Percentiles rank a stretch among this genome's conserved stretches.
Evolutionary conservation across 2,888 invertebrate genomes (phyloP).

Genomic region (Xestia sexstrigata): DNA sequence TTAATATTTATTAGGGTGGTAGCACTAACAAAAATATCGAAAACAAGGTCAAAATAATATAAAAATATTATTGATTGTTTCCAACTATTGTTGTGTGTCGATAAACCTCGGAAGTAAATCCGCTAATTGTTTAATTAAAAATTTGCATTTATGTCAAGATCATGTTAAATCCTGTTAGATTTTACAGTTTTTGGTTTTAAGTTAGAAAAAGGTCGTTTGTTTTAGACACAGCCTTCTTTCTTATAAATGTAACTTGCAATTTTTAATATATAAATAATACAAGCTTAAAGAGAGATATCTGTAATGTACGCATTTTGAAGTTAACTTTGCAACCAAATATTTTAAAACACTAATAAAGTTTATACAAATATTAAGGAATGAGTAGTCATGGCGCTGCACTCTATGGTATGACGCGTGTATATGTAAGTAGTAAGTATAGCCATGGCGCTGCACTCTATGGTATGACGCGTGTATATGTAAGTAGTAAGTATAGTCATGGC

Average conservation of each 20-base stretch:
- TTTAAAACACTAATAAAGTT: background rate
- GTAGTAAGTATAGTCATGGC: background rate
- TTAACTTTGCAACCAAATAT: background rate
- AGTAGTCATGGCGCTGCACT: background rate
- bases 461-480: background rate
- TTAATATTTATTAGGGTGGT: background rate
- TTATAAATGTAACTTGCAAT: background rate
- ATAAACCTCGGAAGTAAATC: constrained; percentile 57
- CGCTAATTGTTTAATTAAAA: constrained; percentile 40
- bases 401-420: background rate
- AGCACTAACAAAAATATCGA: constrained; percentile 3
- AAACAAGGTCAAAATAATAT: constrained; percentile 35
- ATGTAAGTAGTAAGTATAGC: background rate
- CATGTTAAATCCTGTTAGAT: constrained; percentile 1
- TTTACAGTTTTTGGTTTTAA: background rate
- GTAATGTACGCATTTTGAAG: background rate
- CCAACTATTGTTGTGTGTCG: constrained; percentile 29
- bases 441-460: too few relatives aligned
- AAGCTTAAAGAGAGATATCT: background rate
- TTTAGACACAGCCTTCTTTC: background rate
- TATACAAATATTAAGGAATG: background rate
- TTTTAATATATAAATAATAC: too few relatives aligned
- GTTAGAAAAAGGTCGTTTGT: background rate
- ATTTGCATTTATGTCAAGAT: constrained; percentile 43
- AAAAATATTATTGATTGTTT: constrained; percentile 41